Base-by-base conservation (phyloP, 64 coral and sea anemone genomes). In the Dendrophyllia cribrosa region DNA sequence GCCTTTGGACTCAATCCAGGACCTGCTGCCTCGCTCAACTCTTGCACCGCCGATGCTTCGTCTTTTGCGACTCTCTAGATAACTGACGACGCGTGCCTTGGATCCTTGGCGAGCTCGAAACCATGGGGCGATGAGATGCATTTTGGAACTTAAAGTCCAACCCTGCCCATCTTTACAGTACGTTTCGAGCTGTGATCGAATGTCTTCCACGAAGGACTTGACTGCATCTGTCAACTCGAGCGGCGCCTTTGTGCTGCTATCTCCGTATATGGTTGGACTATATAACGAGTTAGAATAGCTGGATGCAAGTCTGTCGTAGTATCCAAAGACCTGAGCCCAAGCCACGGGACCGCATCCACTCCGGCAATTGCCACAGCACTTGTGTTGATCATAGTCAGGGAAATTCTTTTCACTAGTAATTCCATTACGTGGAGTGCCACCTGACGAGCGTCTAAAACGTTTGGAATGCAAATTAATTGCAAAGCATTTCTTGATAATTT, bases 271-370 rank as follows among this genome's bases (percentile, higher is more conserved):
- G 21, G n/a, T 70, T 26, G 70, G 43, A 25, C 93, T 89, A 60
- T 77, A 89, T 34, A 8, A 60, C 8, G 71, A 77, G n/a, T 12
- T 59, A 6, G 24, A 34, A 45, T 10, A 56, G 7, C 48, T 46
- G 72, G 16, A 17, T 63, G 72, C 87, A 45, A 89, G 87, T 45
- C 81, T 86, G 61, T 95, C 93, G 61, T 95, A 95, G 19, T 90
- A 95, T 0, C 70, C 88, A 80, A 95, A 89, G 12, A 95, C 63
- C 60, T 90, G 93, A 43, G 93, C 93, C 87, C 80, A 95, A 45
- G 93, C 93, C 25, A 95, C 93, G 25, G 93, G 88, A 70, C 61
- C 50, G 64, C 93, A 90, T 11, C 93, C 93, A 67, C 70, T 78
- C 3, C 24, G 20, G 79, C 78, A 95, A 75, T 20, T 4, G 3